These are phyloP conservation scores for Cheracebus regulus DNA, from an alignment of 2,797 vertebrate species.

Conservation along the genomic window DNA sequence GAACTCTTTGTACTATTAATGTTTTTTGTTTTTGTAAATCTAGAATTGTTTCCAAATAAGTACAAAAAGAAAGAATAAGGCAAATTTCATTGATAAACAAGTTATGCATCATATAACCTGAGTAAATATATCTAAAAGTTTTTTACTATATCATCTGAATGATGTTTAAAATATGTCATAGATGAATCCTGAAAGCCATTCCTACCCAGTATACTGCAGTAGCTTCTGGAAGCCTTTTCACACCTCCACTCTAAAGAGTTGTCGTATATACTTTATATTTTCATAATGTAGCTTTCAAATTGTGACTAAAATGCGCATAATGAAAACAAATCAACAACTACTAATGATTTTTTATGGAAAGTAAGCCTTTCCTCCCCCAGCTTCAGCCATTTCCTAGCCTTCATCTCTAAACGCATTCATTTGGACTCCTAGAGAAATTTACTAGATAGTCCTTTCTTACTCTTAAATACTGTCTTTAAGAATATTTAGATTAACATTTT, in stretches of 20 bases:
- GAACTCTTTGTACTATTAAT: not conserved
- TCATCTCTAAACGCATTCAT: not conserved
- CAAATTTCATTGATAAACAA: not conserved
- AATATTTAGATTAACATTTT: not conserved
- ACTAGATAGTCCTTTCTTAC: not conserved
- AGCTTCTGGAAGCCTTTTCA: not conserved
- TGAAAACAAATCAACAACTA: slow-evolving; percentile 1
- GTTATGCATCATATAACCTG: not conserved
- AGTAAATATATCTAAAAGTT: not conserved
- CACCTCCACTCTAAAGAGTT: not conserved
- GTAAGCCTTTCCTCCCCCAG: not conserved
- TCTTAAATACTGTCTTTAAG: not conserved
- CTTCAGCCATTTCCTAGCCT: not conserved
- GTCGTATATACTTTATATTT: not conserved
- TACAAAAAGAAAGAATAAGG: not conserved
- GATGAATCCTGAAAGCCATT: not conserved
- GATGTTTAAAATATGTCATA: not conserved
- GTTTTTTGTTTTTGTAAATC: not conserved
- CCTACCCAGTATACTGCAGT: rapidly evolving
- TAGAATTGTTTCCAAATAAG: slow-evolving; percentile 21
- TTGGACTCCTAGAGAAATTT: not conserved
- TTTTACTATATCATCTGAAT: not conserved
- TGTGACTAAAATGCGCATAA: not conserved
- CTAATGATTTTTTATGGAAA: not conserved
- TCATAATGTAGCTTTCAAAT: not conserved